Evolutionary conservation across 2,113 vertebrate genomes (phyloP).

Genomic region (Sylvicapra grimmia): DNA sequence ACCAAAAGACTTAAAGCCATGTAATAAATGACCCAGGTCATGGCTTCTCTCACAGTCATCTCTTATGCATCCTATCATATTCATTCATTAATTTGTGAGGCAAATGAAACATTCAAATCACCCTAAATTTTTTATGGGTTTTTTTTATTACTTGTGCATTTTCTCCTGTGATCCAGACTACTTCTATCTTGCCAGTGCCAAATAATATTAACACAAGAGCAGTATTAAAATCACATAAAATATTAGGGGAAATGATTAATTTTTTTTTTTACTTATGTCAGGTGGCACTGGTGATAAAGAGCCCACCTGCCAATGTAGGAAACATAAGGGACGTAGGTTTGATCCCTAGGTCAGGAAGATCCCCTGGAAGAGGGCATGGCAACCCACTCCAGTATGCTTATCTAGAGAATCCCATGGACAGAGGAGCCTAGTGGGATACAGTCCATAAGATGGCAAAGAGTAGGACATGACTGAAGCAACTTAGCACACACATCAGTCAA

Average conservation of each 20-base stretch:
- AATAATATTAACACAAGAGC: neutral
- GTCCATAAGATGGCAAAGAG: neutral
- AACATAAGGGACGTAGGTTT: neutral
- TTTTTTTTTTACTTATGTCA: neutral
- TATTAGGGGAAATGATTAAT: neutral
- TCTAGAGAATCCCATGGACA: neutral
- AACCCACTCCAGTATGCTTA: neutral
- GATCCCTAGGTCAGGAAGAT: neutral
- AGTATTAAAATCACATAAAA: neutral
- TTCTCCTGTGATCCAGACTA: neutral
- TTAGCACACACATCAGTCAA: neutral
- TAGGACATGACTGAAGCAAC: neutral
- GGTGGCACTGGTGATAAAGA: neutral
- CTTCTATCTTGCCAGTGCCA: neutral
- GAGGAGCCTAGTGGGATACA: neutral
- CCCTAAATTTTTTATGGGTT: neutral
- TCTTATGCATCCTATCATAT: too few species aligned
- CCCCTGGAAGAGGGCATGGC: neutral
- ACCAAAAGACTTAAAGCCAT: neutral
- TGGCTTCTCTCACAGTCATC: too few species aligned
- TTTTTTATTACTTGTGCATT: neutral
- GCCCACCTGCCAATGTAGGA: neutral
- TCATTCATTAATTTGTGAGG: neutral
- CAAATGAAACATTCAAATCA: neutral
- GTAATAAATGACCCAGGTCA: neutral